Conservation (phyloP, 1,140 invertebrate genomes). For the Diabrotica undecimpunctata region DNA sequence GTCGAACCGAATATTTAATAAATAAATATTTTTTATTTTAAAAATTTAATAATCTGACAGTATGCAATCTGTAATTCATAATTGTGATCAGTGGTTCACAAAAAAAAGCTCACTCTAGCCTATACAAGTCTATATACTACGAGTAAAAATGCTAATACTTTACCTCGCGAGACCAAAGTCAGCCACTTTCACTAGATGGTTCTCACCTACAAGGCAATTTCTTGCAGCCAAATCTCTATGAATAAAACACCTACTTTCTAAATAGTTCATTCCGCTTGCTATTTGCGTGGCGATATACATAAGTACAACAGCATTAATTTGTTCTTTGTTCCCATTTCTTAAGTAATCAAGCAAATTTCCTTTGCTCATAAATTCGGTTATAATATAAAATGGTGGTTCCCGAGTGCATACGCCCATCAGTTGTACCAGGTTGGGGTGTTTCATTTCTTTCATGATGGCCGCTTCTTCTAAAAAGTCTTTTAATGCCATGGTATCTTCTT, state of each 20-base stretch:
- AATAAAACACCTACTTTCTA: constrained; percentile 94
- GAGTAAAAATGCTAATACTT: neutral
- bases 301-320: constrained; percentile 90
- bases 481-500: constrained; percentile 99
- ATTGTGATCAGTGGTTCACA: no score
- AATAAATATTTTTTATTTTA: no score
- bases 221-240: constrained; percentile 97
- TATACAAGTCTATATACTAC: no score
- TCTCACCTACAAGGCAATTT: constrained; percentile 93
- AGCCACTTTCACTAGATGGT: constrained; percentile 91
- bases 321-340: constrained; percentile 81
- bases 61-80: no score
- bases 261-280: constrained; percentile 96
- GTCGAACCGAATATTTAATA: no score
- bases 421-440: constrained; percentile 97
- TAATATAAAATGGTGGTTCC: constrained; percentile 98
- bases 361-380: constrained; percentile 98
- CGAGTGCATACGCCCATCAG: constrained; percentile 94
- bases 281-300: constrained; percentile 99
- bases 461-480: constrained; percentile 99
- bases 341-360: constrained; percentile 97
- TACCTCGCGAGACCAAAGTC: constrained; percentile 91
- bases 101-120: no score
- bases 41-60: no score
- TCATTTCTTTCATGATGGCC: constrained; percentile 99